These are phyloP conservation scores for Tachystola acroxantha DNA, from an alignment of 2,888 invertebrate genomes.

Conservation along the genomic window DNA sequence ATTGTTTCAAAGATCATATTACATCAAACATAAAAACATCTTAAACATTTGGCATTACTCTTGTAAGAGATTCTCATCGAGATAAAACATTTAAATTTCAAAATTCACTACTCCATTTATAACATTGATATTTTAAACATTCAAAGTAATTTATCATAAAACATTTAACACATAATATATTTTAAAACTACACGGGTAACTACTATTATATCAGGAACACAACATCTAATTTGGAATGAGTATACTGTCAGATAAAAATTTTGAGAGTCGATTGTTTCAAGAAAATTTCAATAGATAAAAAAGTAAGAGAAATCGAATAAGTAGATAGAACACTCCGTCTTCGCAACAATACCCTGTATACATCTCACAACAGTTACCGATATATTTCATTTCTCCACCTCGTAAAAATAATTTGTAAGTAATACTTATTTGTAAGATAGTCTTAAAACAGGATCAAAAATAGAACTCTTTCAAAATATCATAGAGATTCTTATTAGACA, in stretches of 20 bases:
- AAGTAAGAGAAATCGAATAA: too few relatives aligned
- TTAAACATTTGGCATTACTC: slow-evolving; percentile 35
- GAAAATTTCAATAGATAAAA: too few relatives aligned
- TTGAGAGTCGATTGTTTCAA: slow-evolving; percentile 39
- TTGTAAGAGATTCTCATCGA: slow-evolving; percentile 47
- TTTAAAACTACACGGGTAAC: slow-evolving; percentile 32
- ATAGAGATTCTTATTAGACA: slow-evolving; percentile 64
- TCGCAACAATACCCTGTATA: slow-evolving; percentile 66
- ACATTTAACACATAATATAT: slow-evolving; percentile 64
- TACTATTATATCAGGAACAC: slow-evolving; percentile 54
- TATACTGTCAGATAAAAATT: slow-evolving; percentile 7
- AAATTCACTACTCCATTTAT: slow-evolving; percentile 52
- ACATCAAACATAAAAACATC: slow-evolving; percentile 60
- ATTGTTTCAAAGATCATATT: slow-evolving; percentile 52
- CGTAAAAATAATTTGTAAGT: slow-evolving; percentile 54
- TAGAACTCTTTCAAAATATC: slow-evolving; percentile 71
- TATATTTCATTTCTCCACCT: slow-evolving; percentile 34
- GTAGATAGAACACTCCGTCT: slow-evolving; percentile 30
- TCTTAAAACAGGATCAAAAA: slow-evolving; percentile 65
- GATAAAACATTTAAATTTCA: slow-evolving; percentile 54
- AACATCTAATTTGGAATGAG: slow-evolving; percentile 53
- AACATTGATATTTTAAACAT: slow-evolving; percentile 58
- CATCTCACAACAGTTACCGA: slow-evolving; percentile 56
- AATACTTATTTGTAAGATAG: slow-evolving; percentile 61
- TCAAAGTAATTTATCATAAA: slow-evolving; percentile 63